Base-by-base conservation (phyloP, 2,888 invertebrate species). In the Iphiclides podalirius region DNA sequence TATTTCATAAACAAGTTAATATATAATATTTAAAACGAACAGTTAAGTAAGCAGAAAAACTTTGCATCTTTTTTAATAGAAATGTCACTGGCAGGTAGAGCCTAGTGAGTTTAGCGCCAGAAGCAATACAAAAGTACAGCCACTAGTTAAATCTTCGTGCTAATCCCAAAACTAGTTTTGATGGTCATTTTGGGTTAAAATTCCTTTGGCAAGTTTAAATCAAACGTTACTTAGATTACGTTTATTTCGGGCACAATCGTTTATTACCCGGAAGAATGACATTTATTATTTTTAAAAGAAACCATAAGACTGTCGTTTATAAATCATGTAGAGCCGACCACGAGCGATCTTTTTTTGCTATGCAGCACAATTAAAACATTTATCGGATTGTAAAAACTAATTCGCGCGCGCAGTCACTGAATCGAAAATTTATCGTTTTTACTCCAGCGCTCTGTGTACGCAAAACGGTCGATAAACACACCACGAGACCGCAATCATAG, bases 331-430 rank as follows among this genome's bases (percentile, higher is more conserved):
- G n/a, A 11, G 31, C 31, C n/a, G 31, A 31, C n/a, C 31, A 11
- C 6, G 31, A 31, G 12, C 20, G 15, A 45, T 50, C 43, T 41
- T 52, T 67, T 70, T 61, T 61, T 58, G 33, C 52, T 33, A 51
- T 34, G 45, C 51, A 55, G 53, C 55, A 55, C 66, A 70, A 67
- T 66, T 61, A 65, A 71, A 65, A 38, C 70, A 72, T 76, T 78
- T 79, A 76, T 79, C 71, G 69, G 57, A 60, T 60, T 52, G 60
- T 64, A 77, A 79, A 76, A 79, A 79, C 55, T 52, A 58, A 64
- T 64, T 65, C 54, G 60, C 67, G 64, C 64, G 54, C 59, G 70
- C 72, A 77, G 71, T 75, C 71, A 72, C 54, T 70, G 72, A 72
- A 68, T 74, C 70, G 72, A 68, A 70, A 66, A 70, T 63, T 61